Evolutionary conservation across 2,797 vertebrate genomes (phyloP), one percentile per base, ranked within the genome.

Genomic region (Nannoperca obscura): DNA sequence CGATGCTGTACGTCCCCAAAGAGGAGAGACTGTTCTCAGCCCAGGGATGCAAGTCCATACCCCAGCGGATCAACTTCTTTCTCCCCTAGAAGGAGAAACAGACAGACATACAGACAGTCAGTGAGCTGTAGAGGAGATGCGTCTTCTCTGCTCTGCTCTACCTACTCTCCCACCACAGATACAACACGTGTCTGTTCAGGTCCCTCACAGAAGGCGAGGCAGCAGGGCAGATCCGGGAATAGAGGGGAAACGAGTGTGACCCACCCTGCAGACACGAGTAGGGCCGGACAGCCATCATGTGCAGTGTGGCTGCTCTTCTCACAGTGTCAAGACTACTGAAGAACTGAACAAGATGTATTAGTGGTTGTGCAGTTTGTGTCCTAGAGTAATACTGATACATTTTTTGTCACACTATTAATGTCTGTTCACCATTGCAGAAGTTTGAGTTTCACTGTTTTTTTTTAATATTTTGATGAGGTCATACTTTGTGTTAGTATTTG

Each of bases 31-130:
- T 98, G 44, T 99, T 99, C 92, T 98, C 98, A 47, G 96, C 96
- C 12, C 97, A 98, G 85, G 98, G 98, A 52, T 99, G 98, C 91
- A 99, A 99, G 86, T 97, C 97, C 20, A 93, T 99, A 49, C 94
- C 98, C 27, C 98, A 99, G 90, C 95, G 97, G 89, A 98, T 99
- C 89, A 96, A 93, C 90, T 98, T 97, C 85, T 96, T 97, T 83
- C 93, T 98, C 55, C 96, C 97, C 3, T 98, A 97, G 70, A 67
- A 30, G 67, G 71, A 58, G 62, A 74, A n/a, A 69, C 17, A 7
- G 55, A 95, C 32, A 34, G 13, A 82, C 46, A 27, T 27, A 27
- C 24, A 42, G 53, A 75, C 32, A 32, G 32, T 32, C 32, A 32
- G 32, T 32, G 83, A 83, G 87, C 84, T 71, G 81, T 58, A 68